Percentiles rank a stretch among this genome's conserved stretches.
Evolutionary conservation across 2,888 invertebrate genomes (phyloP).

Genomic region (Girardia tigrina): DNA sequence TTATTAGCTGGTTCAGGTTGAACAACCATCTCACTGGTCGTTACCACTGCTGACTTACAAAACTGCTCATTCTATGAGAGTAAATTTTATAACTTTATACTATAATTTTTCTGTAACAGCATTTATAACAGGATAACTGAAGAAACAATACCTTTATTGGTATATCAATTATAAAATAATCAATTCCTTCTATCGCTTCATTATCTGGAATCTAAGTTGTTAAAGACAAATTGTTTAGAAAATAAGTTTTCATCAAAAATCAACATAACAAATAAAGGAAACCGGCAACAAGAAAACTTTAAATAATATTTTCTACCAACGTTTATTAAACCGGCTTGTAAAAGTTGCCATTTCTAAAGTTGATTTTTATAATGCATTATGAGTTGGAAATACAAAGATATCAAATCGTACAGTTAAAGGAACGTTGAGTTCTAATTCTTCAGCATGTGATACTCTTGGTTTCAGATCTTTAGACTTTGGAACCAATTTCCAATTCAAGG

Average conservation of each 20-base stretch:
- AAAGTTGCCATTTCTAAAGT: not conserved
- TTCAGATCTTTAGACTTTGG: not conserved
- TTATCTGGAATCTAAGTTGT: not conserved
- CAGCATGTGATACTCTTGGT: not conserved
- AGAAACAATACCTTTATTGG: not conserved
- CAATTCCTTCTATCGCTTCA: not conserved
- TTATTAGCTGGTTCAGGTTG: no score
- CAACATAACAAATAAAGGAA: not conserved
- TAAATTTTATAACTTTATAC: not conserved
- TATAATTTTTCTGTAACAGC: not conserved
- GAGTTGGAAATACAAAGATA: no score
- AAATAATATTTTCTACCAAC: not conserved
- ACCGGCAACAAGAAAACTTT: not conserved
- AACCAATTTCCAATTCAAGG: not conserved
- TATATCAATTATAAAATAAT: not conserved
- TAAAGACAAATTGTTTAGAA: not conserved
- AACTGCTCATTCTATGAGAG: not conserved
- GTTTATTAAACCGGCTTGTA: not conserved
- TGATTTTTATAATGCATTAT: not conserved
- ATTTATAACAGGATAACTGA: no score
- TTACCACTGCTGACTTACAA: no score
- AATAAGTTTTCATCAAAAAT: not conserved
- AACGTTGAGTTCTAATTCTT: not conserved
- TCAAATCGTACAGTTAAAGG: slow-evolving; percentile 10
- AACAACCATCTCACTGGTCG: no score